These are phyloP conservation scores for Vidua macroura DNA, from an alignment of 2,113 vertebrate genomes.

Conservation along the genomic window DNA sequence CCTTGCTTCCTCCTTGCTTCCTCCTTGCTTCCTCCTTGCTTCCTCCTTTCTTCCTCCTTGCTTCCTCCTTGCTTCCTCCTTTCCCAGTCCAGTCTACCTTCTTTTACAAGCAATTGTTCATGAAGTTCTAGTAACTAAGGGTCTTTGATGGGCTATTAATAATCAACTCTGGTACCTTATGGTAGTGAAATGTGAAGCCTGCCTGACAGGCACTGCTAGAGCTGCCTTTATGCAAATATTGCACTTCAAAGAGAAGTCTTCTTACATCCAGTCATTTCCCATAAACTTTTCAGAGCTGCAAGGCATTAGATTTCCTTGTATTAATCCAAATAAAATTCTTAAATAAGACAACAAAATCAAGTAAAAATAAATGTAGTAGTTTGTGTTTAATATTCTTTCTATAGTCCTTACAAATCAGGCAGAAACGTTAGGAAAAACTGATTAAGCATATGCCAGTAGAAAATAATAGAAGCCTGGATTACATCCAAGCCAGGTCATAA, in stretches of 20 bases:
- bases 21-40: not conserved
- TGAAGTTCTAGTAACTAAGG: not conserved
- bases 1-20: not conserved
- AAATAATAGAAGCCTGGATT: constrained; percentile 29
- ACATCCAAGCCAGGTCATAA: not conserved
- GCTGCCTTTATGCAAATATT: not conserved
- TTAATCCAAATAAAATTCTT: constrained; percentile 68
- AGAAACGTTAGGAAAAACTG: not conserved
- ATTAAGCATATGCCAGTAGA: not conserved
- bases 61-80: not conserved
- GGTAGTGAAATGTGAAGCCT: not conserved
- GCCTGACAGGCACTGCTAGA: not conserved
- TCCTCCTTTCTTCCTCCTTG: not conserved
- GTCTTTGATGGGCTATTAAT: not conserved
- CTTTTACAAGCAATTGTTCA: not conserved
- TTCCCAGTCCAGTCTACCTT: not conserved
- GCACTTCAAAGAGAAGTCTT: constrained; percentile 1
- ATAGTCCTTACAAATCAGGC: constrained; percentile 31
- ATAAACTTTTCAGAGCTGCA: constrained; percentile 42
- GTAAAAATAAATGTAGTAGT: constrained; percentile 67
- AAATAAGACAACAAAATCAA: constrained; percentile 67
- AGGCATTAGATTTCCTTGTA: constrained; percentile 59
- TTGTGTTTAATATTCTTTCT: constrained; percentile 53
- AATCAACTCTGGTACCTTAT: not conserved
- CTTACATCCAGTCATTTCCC: not conserved